Conservation (phyloP, 2,113 vertebrate species). For the Thunnus thynnus region DNA sequence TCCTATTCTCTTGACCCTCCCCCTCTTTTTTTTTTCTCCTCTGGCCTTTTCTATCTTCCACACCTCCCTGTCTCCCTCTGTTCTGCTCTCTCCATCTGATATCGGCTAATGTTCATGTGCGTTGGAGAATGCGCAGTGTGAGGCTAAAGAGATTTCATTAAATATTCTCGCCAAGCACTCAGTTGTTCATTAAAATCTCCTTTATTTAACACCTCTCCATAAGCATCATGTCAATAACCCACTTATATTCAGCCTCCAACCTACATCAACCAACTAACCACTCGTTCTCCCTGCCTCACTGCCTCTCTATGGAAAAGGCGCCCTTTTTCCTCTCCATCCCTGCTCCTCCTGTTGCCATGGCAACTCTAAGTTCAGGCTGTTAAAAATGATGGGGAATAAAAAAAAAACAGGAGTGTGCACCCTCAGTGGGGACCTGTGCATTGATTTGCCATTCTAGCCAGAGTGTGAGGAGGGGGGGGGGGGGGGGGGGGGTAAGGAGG, state of each 20-base stretch:
- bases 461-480: slow-evolving; percentile 26
- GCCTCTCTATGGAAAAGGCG: slow-evolving; percentile 46
- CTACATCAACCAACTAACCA: slow-evolving; percentile 17
- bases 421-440: slow-evolving; percentile 66
- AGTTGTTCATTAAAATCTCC: slow-evolving; percentile 43
- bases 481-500: background rate
- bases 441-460: slow-evolving; percentile 69
- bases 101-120: slow-evolving; percentile 7
- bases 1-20: slow-evolving; percentile 30
- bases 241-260: slow-evolving; percentile 42
- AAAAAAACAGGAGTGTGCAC: slow-evolving; percentile 58
- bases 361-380: slow-evolving; percentile 81
- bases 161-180: slow-evolving; percentile 12
- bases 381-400: slow-evolving; percentile 75
- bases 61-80: slow-evolving; percentile 15
- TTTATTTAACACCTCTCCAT: slow-evolving; percentile 37
- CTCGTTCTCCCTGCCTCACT: slow-evolving; percentile 31
- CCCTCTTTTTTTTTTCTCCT: slow-evolving; percentile 15
- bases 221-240: slow-evolving; percentile 33
- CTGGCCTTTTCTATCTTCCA: slow-evolving; percentile 30
- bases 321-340: slow-evolving; percentile 62
- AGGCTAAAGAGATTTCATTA: slow-evolving; percentile 36
- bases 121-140: slow-evolving; percentile 7
- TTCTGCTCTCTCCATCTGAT: slow-evolving; percentile 30
- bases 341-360: slow-evolving; percentile 83